A percentile compares a stretch with the other conserved stretches of the same genome.
Evolutionary conservation across 2,797 vertebrate genomes (phyloP).

Genomic region (Hipposideros larvatus): DNA sequence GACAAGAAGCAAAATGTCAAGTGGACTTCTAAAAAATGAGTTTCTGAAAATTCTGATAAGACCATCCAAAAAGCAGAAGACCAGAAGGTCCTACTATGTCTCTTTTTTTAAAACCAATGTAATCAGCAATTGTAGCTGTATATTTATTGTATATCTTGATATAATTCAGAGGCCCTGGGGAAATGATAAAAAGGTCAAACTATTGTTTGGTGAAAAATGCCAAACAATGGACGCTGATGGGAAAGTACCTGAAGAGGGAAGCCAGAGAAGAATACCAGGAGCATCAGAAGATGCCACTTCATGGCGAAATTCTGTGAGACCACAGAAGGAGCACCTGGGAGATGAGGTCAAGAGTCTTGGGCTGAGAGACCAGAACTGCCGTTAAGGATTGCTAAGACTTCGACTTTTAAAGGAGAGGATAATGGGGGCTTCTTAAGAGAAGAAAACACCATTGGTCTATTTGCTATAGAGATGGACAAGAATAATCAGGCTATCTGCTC

Average conservation of each 20-base stretch:
- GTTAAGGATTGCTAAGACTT: neutral
- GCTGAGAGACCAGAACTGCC: neutral
- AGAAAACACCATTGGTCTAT: constrained; percentile 18
- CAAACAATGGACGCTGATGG: constrained; percentile 14
- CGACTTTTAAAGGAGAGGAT: neutral
- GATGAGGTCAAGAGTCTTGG: neutral
- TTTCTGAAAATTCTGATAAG: constrained; percentile 33
- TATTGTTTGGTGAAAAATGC: constrained; percentile 56
- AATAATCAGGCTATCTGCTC: neutral
- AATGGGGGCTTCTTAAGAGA: constrained; percentile 30
- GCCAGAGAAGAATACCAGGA: neutral
- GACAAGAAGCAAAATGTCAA: constrained; percentile 71
- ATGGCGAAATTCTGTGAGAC: neutral
- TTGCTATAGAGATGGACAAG: neutral
- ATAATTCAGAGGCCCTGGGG: neutral
- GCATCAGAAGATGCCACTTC: neutral
- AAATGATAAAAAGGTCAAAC: constrained; percentile 53
- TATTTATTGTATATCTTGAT: neutral
- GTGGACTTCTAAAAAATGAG: constrained; percentile 56
- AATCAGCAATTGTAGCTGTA: neutral
- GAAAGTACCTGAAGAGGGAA: neutral
- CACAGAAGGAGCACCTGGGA: neutral
- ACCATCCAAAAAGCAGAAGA: constrained; percentile 21
- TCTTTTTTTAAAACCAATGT: constrained; percentile 19
- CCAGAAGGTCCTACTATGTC: neutral